Base-by-base conservation (phyloP, 2,797 vertebrate species). In the Hybognathus amarus region DNA sequence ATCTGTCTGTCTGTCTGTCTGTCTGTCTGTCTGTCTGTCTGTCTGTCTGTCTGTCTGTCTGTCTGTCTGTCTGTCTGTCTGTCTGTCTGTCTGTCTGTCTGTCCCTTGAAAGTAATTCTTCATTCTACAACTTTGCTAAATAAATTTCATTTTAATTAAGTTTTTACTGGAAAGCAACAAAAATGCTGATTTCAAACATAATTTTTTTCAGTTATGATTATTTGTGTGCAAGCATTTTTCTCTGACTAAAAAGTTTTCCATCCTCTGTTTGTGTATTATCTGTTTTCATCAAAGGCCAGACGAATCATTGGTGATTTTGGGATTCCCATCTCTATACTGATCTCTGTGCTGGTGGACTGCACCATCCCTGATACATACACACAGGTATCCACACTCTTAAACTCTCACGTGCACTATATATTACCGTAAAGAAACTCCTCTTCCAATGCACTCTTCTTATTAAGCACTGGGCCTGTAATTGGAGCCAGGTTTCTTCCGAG, bases 251-350 rank as follows among this genome's bases (percentile, higher is more conserved):
- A 50, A 2, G 6, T 75, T 33, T 56, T 36, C 8, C 24, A 42
- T 47, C 40, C 10, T 74, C 3, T 80, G 24, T 17, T 22, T 59
- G 36, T 85, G n/a, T 71, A 56, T 61, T 42, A 20, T 76, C 36
- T 56, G 27, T 80, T 68, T 8, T 76, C 85, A 67, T 91, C 88
- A 61, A 87, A 99, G 98, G 98, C 94, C 10, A 96, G 98, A 85
- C 95, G 98, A 90, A 95, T 99, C 90, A 99, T 99, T 0, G 98
- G 98, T 70, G 98, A 99, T 88, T 99, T 99, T 0, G 98, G 98
- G 80, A 97, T 99, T 85, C 98, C 98, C 36, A 99, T 99, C 90
- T 98, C 98, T 15, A 98, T 99, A 86, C 90, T 99, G 83, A 89
- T 98, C 75, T 98, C 97, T 83, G 97, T 99, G 27, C 83, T 98